Evolutionary conservation across 1,140 invertebrate species (phyloP).

Genomic region (Dolichoris vasculosae): DNA sequence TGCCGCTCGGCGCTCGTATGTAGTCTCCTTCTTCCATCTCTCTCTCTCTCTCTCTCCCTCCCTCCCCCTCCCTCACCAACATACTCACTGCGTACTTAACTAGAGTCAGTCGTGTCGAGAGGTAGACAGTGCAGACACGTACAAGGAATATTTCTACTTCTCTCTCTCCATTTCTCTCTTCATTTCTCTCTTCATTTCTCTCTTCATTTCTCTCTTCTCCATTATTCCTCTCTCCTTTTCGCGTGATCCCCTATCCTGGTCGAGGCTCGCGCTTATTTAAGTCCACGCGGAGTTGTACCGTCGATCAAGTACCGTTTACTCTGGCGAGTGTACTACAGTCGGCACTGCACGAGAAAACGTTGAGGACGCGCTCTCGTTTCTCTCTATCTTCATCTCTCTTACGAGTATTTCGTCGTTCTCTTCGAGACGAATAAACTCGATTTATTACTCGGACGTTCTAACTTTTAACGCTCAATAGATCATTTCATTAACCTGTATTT

Average conservation of each 20-base stretch:
- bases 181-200: neutral
- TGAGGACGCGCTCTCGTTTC: slow-evolving; percentile 27
- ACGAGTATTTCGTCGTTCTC: neutral
- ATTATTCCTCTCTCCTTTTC: neutral
- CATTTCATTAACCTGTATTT: slow-evolving; percentile 48
- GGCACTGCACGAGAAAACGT: slow-evolving; percentile 21
- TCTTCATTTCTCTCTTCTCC: neutral
- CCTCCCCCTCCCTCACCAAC: slow-evolving; percentile 7
- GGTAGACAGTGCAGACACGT: slow-evolving; percentile 54
- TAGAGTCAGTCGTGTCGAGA: slow-evolving; percentile 57
- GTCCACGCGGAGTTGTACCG: slow-evolving; percentile 36
- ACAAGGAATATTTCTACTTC: slow-evolving; percentile 17
- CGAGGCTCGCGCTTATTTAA: slow-evolving; percentile 38
- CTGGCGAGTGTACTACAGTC: slow-evolving; percentile 44
- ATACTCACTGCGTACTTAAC: slow-evolving; percentile 46
- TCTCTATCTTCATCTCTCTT: slow-evolving; percentile 38
- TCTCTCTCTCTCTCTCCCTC: slow-evolving; percentile 3
- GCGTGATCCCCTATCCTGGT: neutral
- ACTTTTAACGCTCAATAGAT: slow-evolving; percentile 45
- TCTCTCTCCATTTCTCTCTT: neutral
- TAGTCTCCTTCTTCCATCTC: neutral
- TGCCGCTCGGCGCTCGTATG: neutral
- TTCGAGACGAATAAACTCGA: slow-evolving; percentile 37
- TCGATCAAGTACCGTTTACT: slow-evolving; percentile 51
- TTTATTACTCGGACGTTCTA: slow-evolving; percentile 32